Conservation (phyloP, 2,888 invertebrate species). For the Stenodema calcarata region DNA sequence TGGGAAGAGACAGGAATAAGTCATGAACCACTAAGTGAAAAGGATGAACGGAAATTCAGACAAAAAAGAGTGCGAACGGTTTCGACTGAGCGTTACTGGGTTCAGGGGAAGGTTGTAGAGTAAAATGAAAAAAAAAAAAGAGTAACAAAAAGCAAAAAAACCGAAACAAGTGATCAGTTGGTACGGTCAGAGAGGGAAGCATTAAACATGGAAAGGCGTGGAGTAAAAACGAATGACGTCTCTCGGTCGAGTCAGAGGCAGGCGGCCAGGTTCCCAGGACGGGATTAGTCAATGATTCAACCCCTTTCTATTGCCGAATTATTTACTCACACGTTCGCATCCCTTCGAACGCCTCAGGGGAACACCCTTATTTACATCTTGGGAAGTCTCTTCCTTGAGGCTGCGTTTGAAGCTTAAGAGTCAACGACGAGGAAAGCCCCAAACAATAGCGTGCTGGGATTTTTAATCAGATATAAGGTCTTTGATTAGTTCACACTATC, state of each 20-base stretch:
- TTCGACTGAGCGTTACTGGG: background rate
- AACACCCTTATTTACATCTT: slow-evolving; percentile 33
- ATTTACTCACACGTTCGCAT: slow-evolving; percentile 46
- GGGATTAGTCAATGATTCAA: slow-evolving; percentile 47
- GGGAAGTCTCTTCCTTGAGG: background rate
- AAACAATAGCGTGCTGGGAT: background rate
- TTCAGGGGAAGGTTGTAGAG: background rate
- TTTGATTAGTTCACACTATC: background rate
- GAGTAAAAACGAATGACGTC: slow-evolving; percentile 45
- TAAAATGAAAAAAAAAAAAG: background rate
- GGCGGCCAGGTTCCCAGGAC: slow-evolving; percentile 43
- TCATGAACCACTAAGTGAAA: slow-evolving; percentile 42
- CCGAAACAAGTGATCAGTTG: slow-evolving; percentile 20
- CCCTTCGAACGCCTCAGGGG: background rate
- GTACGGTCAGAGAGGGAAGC: slow-evolving; percentile 32
- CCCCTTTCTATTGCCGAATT: slow-evolving; percentile 40
- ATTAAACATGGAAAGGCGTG: slow-evolving; percentile 46
- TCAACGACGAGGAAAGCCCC: background rate
- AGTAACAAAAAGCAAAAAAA: background rate
- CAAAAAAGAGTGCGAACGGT: slow-evolving; percentile 14
- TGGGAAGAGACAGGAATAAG: slow-evolving; percentile 13
- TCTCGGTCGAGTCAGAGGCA: slow-evolving; percentile 21
- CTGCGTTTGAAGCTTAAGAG: background rate
- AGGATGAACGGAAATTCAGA: background rate
- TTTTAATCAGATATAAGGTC: background rate